These are phyloP conservation scores for Dipodomys stephensi DNA, from an alignment of 2,113 vertebrate genomes.

Conservation along the genomic window DNA sequence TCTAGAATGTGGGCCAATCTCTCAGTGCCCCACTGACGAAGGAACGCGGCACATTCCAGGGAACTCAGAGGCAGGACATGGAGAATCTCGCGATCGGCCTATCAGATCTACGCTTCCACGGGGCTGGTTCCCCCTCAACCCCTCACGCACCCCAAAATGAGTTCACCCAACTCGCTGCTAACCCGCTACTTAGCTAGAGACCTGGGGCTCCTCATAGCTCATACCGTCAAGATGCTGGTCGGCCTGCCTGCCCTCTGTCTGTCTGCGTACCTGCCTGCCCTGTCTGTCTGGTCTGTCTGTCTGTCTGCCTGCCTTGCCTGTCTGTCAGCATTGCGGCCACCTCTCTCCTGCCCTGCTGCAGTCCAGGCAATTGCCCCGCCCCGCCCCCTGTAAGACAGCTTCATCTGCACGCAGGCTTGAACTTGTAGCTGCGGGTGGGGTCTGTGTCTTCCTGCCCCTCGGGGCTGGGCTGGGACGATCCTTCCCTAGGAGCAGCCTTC, in stretches of 20 bases:
- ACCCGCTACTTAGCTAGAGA: no score
- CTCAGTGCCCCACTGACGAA: not conserved
- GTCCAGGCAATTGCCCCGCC: not conserved
- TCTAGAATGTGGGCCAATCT: not conserved
- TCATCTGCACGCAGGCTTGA: constrained; percentile 36
- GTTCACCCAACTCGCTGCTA: not conserved
- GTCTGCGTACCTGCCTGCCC: no score
- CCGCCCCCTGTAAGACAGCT: not conserved
- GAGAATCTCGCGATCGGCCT: not conserved
- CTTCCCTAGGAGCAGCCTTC: no score
- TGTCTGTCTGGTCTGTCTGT: no score
- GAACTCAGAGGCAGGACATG: not conserved
- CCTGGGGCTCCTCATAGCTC: no score
- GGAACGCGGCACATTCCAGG: accelerated
- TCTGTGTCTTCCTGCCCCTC: no score
- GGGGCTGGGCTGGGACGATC: no score
- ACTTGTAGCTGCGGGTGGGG: not conserved
- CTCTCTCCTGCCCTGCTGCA: not conserved
- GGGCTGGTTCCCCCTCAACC: not conserved
- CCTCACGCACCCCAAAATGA: not conserved
- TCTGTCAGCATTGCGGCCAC: not conserved
- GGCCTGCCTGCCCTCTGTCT: no score
- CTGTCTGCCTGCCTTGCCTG: not conserved
- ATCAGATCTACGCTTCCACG: not conserved
- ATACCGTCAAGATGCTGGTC: no score